A percentile compares a stretch with the other conserved stretches of the same genome.
These are phyloP conservation scores for Poecile montanus DNA, from an alignment of 2,797 vertebrate genomes.

Conservation along the genomic window DNA sequence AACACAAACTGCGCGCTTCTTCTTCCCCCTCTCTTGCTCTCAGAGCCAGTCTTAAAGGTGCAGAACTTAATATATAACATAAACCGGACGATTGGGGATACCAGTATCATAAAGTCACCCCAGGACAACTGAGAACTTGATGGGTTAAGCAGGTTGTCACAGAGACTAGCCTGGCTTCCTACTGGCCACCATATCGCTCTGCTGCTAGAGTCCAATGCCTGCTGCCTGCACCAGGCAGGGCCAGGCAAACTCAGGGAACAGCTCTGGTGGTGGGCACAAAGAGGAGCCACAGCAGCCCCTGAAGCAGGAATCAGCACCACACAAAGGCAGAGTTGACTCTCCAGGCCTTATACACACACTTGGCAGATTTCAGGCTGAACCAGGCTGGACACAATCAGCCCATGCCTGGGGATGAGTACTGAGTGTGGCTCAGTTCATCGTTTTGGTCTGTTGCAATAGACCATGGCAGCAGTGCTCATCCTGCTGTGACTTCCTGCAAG, in stretches of 20 bases:
- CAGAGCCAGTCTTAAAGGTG: too few relatives aligned
- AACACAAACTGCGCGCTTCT: too few relatives aligned
- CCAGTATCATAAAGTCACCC: too few relatives aligned
- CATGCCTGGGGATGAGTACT: rapidly evolving
- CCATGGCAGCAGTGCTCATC: rapidly evolving
- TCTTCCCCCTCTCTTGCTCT: too few relatives aligned
- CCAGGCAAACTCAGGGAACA: not conserved
- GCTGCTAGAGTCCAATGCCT: rapidly evolving
- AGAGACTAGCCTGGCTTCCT: not conserved
- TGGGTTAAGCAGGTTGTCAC: rapidly evolving
- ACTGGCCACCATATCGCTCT: rapidly evolving
- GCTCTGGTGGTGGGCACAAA: rapidly evolving
- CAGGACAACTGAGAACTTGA: not conserved
- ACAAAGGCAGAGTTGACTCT: not conserved
- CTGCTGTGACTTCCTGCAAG: not conserved
- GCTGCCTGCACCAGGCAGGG: not conserved
- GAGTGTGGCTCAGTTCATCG: rapidly evolving
- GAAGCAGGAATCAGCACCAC: not conserved
- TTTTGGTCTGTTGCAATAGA: not conserved
- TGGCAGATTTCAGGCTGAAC: not conserved
- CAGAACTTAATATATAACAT: too few relatives aligned
- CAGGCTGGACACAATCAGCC: not conserved
- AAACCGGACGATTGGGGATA: too few relatives aligned
- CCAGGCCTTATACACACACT: not conserved
- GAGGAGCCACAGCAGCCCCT: not conserved